Evolutionary conservation across 2,797 vertebrate species (phyloP).

Genomic region (Tokudaia tokunoshimensis): DNA sequence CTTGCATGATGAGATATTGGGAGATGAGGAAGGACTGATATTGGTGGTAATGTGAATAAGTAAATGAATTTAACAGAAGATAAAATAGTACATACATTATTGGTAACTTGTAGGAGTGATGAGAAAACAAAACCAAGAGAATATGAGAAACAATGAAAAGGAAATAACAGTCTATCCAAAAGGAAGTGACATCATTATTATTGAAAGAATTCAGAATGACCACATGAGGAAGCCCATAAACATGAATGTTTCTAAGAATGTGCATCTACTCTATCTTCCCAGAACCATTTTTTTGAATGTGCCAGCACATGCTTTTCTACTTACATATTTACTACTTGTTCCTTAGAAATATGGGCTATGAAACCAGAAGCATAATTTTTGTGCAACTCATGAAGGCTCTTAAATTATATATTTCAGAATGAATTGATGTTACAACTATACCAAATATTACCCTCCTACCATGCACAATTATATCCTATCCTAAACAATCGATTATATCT

Average conservation of each 20-base stretch:
- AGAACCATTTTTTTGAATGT: constrained; percentile 54
- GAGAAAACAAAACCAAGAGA: background rate
- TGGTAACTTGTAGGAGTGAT: constrained; percentile 19
- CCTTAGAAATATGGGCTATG: background rate
- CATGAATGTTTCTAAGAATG: background rate
- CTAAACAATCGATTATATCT: constrained; percentile 18
- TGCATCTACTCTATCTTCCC: constrained; percentile 4
- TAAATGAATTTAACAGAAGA: background rate
- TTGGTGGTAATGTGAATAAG: background rate
- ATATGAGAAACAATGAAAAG: background rate
- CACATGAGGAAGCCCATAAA: background rate
- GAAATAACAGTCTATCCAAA: background rate
- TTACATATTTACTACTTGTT: constrained; percentile 54
- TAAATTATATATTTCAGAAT: constrained; percentile 55
- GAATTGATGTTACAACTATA: constrained; percentile 54
- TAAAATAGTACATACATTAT: background rate
- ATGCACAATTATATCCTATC: background rate
- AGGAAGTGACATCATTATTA: background rate
- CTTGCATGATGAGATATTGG: background rate
- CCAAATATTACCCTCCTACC: background rate
- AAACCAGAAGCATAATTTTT: constrained; percentile 47
- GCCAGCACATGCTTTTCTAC: constrained; percentile 50
- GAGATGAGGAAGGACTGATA: background rate
- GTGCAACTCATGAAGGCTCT: constrained; percentile 41
- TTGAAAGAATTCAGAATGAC: constrained; percentile 39